These are phyloP conservation scores for Drosophila willistoni DNA, from an alignment of 1,140 invertebrate species.

Conservation along the genomic window DNA sequence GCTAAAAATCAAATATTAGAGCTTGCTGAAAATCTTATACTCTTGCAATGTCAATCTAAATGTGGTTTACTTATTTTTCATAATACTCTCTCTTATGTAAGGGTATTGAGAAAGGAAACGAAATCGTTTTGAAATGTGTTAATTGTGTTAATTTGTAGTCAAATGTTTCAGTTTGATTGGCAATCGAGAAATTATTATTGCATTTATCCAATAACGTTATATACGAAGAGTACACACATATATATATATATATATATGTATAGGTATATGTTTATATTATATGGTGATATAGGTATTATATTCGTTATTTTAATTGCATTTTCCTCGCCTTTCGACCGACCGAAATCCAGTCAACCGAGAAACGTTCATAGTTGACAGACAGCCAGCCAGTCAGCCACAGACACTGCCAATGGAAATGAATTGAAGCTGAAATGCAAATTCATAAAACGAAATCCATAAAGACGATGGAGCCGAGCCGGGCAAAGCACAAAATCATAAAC, in stretches of 20 bases:
- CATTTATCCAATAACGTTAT: constrained; percentile 39
- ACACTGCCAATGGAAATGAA: constrained; percentile 11
- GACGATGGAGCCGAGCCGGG: not conserved
- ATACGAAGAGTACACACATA: not conserved
- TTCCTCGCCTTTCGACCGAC: not conserved
- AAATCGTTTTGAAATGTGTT: constrained; percentile 29
- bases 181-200: constrained; percentile 67
- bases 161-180: constrained; percentile 41
- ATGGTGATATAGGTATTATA: constrained; percentile 7
- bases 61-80: not conserved
- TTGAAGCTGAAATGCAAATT: constrained; percentile 12
- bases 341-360: not conserved
- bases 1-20: not conserved
- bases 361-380: constrained; percentile 14
- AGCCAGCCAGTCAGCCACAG: not conserved
- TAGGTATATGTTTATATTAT: not conserved
- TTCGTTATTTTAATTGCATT: constrained; percentile 71
- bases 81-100: not conserved
- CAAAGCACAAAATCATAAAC: constrained; percentile 6
- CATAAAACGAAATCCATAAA: constrained; percentile 9
- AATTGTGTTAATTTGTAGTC: constrained; percentile 58
- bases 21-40: not conserved
- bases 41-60: not conserved
- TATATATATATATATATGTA: not conserved
- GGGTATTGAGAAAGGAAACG: not conserved